A percentile compares a stretch with the other conserved stretches of the same genome.
Evolutionary conservation across 2,888 invertebrate genomes (phyloP).

Genomic region (Polydrusus cervinus): DNA sequence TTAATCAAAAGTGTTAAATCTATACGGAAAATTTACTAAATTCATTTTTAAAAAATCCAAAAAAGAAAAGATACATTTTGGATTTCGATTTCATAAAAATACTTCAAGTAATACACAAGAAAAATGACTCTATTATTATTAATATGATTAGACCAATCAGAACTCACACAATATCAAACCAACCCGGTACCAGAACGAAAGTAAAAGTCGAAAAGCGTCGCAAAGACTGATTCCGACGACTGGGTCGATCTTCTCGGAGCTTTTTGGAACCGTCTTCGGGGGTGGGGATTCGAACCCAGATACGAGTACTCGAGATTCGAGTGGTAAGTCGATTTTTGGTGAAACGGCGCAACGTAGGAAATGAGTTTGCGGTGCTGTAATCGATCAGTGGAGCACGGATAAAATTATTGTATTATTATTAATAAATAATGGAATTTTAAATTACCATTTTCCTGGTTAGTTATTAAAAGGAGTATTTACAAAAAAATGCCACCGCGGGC

Average conservation of each 20-base stretch:
- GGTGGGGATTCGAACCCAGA: conserved; percentile 22
- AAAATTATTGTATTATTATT: too few relatives aligned
- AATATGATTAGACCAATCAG: neutral
- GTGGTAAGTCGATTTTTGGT: neutral
- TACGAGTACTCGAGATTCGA: neutral
- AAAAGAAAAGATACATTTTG: too few relatives aligned
- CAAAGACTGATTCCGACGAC: conserved; percentile 44
- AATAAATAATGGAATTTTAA: neutral
- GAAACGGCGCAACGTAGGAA: conserved; percentile 9
- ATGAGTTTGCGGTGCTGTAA: neutral
- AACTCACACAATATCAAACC: conserved; percentile 46
- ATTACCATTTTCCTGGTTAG: too few relatives aligned
- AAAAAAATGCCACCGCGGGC: too few relatives aligned
- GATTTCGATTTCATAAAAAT: too few relatives aligned
- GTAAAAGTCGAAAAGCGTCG: conserved; percentile 49
- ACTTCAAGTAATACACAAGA: too few relatives aligned
- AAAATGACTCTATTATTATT: too few relatives aligned
- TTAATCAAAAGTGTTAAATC: too few relatives aligned
- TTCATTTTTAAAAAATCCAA: too few relatives aligned
- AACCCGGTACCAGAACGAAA: conserved; percentile 46
- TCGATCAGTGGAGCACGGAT: neutral
- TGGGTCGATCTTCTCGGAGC: conserved; percentile 40
- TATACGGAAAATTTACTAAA: too few relatives aligned
- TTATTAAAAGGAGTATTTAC: too few relatives aligned
- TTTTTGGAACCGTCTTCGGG: conserved; percentile 10